Percentiles rank a stretch among this genome's conserved stretches.
Conservation (phyloP, 2,888 invertebrate genomes). For the Coleophora deauratella region DNA sequence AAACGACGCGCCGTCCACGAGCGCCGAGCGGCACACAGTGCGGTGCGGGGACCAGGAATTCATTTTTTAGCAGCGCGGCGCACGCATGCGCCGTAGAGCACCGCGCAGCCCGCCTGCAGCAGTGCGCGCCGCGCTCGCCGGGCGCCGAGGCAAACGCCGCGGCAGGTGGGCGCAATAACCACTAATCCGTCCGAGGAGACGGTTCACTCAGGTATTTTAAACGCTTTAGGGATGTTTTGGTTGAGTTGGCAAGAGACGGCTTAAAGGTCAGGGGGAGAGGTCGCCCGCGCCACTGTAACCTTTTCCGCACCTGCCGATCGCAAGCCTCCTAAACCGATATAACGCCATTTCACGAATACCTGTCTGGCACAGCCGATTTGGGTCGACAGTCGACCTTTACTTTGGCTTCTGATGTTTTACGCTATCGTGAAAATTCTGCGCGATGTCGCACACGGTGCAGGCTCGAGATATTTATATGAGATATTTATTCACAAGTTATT, state of each 20-base stretch:
- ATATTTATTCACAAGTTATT: no score
- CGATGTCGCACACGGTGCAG: neutral
- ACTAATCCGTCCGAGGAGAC: slow-evolving; percentile 23
- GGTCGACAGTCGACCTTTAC: slow-evolving; percentile 40
- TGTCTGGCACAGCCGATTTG: slow-evolving; percentile 34
- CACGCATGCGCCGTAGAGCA: slow-evolving; percentile 54
- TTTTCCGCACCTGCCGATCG: slow-evolving; percentile 38
- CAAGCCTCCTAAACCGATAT: slow-evolving; percentile 24
- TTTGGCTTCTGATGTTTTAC: slow-evolving; percentile 37
- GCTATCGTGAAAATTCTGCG: slow-evolving; percentile 14
- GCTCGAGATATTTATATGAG: slow-evolving; percentile 2
- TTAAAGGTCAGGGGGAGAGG: slow-evolving; percentile 49
- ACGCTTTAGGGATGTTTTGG: slow-evolving; percentile 31
- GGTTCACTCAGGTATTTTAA: slow-evolving; percentile 5
- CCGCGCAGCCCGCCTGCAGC: slow-evolving; percentile 26
- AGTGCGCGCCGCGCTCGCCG: slow-evolving; percentile 29
- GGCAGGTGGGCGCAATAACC: slow-evolving; percentile 36
- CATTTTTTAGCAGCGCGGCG: slow-evolving; percentile 48
- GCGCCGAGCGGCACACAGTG: slow-evolving; percentile 54
- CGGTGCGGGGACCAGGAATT: slow-evolving; percentile 60
- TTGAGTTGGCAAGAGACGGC: slow-evolving; percentile 37
- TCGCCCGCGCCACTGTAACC: slow-evolving; percentile 31
- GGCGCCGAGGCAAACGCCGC: slow-evolving; percentile 42
- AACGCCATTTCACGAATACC: slow-evolving; percentile 46
- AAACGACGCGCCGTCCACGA: slow-evolving; percentile 37